Conservation (phyloP, 2,888 invertebrate species). For the Rotaria sp. region DNA sequence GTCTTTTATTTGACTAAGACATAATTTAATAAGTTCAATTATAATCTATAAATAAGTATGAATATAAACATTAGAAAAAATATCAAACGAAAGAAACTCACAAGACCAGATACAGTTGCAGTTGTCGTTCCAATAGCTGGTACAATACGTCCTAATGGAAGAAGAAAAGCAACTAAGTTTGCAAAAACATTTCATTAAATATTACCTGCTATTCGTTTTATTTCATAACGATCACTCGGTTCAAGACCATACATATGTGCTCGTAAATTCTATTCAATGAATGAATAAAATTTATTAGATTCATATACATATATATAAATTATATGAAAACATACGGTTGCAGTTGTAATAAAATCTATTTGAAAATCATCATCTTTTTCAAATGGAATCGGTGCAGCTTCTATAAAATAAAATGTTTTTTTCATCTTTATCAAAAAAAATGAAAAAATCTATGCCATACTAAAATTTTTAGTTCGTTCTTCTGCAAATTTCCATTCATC, state of each 20-base stretch:
- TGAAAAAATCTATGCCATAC: background rate
- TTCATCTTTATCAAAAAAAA: background rate
- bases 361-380: slow-evolving; percentile 99
- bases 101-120: slow-evolving; percentile 86
- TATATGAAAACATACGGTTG: background rate
- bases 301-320: background rate
- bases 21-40: background rate
- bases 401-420: background rate
- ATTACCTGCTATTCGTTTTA: slow-evolving; percentile 43
- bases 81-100: slow-evolving; percentile 73
- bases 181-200: background rate
- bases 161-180: slow-evolving; percentile 57
- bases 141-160: slow-evolving; percentile 97
- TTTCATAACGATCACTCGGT: slow-evolving; percentile 69
- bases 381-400: slow-evolving; percentile 63
- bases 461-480: background rate
- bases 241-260: slow-evolving; percentile 93
- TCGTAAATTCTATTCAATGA: slow-evolving; percentile 85
- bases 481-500: slow-evolving; percentile 7
- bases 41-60: background rate
- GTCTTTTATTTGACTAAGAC: slow-evolving; percentile 61
- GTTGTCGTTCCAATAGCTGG: slow-evolving; percentile 99
- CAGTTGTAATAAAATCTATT: slow-evolving; percentile 87
- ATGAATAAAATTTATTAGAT: background rate
- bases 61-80: slow-evolving; percentile 43